Evolutionary conservation across 37 sponge, comb jelly and placozoan species (phyloP), one percentile per base, ranked within the genome.

Genomic region (Ianthella basta): DNA sequence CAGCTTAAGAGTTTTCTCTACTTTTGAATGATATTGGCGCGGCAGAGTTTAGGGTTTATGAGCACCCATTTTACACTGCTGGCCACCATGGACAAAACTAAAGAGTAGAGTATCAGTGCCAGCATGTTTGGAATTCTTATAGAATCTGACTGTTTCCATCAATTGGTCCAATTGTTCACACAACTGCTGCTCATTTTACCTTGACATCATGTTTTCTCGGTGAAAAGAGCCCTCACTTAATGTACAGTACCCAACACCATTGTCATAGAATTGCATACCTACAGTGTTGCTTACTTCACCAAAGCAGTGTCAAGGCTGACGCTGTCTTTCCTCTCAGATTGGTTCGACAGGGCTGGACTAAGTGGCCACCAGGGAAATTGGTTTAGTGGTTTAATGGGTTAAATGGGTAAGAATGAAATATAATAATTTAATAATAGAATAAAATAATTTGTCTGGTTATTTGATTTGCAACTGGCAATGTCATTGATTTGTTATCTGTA

Each of bases 291-390:
- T 35, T 8, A 21, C 36, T 30, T 40, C 73, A 10, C 73, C 73
- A 33, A 72, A 72, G 73, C 35, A 13, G 39, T 72, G 40, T 72
- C 73, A 14, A 10, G 35, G 73, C 73, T 37, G 40, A 72, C 73
- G 32, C 73, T 24, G 23, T 25, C 40, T 72, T 72, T 16, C 29
- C 23, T 30, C 23, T 64, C 10, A 37, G 32, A 12, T 72, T 15
- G 5, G 16, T 10, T 5, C 16, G 32, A 30, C 73, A 72, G 12
- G 23, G 73, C 20, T 19, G 23, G 13, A n/a, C n/a, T n/a, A n/a
- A n/a, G n/a, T n/a, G n/a, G n/a, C n/a, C n/a, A n/a, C n/a, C n/a
- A n/a, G n/a, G n/a, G n/a, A n/a, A n/a, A n/a, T n/a, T n/a, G n/a
- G n/a, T n/a, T n/a, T n/a, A n/a, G n/a, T n/a, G n/a, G n/a, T n/a